These are phyloP conservation scores for Laspeyria flexula DNA, from an alignment of 2,888 invertebrate genomes.

Conservation along the genomic window DNA sequence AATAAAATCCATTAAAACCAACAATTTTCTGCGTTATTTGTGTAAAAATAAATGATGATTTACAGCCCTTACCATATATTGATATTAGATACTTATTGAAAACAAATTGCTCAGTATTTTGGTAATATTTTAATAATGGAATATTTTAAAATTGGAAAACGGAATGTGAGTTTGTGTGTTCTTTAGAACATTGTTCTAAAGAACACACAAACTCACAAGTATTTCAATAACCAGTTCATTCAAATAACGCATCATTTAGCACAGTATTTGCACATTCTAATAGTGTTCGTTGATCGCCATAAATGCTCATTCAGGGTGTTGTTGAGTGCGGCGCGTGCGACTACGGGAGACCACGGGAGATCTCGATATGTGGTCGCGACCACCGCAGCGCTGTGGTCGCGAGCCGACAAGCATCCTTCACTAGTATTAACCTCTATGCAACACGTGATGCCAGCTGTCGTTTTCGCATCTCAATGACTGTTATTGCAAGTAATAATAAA, in stretches of 20 bases:
- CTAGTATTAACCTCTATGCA: conserved; percentile 26
- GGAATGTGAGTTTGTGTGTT: too few species aligned
- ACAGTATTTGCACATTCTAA: conserved; percentile 39
- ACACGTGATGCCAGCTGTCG: conserved; percentile 36
- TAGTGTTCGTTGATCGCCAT: conserved; percentile 13
- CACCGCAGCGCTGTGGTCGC: conserved; percentile 48
- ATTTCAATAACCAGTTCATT: conserved; percentile 16
- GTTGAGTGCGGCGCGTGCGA: conserved; percentile 49
- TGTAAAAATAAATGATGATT: too few species aligned
- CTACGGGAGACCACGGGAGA: conserved; percentile 42
- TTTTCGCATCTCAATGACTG: conserved; percentile 30
- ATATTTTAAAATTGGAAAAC: too few species aligned
- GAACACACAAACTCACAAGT: too few species aligned
- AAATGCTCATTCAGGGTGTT: conserved; percentile 41
- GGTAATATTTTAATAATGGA: too few species aligned
- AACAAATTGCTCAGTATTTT: too few species aligned
- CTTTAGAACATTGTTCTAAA: too few species aligned
- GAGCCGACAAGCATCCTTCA: conserved; percentile 54
- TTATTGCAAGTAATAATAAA: conserved; percentile 34
- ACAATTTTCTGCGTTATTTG: too few species aligned
- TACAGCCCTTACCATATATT: too few species aligned
- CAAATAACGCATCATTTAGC: conserved; percentile 38
- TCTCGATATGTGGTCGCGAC: conserved; percentile 54
- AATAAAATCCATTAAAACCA: too few species aligned
- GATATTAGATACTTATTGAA: too few species aligned